Base-by-base conservation (phyloP, 2,888 invertebrate genomes). In the Stenoptilia bipunctidactyla region DNA sequence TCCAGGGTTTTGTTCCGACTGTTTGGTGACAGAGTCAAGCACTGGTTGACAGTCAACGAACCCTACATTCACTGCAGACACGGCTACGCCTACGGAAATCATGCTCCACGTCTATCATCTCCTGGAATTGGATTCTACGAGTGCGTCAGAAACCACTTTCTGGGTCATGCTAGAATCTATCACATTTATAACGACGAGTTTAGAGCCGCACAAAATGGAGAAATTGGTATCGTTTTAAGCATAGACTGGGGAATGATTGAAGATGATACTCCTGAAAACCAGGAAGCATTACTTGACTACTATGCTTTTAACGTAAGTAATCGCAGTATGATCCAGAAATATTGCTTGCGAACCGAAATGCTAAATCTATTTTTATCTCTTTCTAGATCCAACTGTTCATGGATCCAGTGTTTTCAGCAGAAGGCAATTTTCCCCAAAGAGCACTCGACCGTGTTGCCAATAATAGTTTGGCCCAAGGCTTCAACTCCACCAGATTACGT, bases 21-120 rank as follows among this genome's bases (percentile, higher is more conserved):
- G 51, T 86, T 82, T 43, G 88, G 87, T 0, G 80, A 85, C 45
- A 75, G 86, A 43, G 85, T 89, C 1, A 85, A 76, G 53, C 55
- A 76, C 34, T 91, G 90, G 90, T 84, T 88, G 1, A 90, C 90
- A 0, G 73, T 90, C 35, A 90, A 90, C 55, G 91, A 91, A 50
- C 89, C 90, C 0, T 64, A 56, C 41, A 48, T 66, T 13, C 61
- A 68, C 40, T 72, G 75, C 44, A 35, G 33, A 15, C 34, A 38
- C 10, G 45, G 42, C 1, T 87, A 85, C 50, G 71, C 67, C 0
- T 0, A n/a, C 1, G 51, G 35, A 0, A 2, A n/a, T 4, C 48
- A 50, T 15, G 74, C 84, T 1, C 45, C 66, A 61, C 38, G 41
- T 1, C 37, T 44, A 1, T 20, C 12, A 14, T 47, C 48, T 15